Base-by-base conservation (phyloP, 2,797 vertebrate genomes). In the Rhinella marina region DNA sequence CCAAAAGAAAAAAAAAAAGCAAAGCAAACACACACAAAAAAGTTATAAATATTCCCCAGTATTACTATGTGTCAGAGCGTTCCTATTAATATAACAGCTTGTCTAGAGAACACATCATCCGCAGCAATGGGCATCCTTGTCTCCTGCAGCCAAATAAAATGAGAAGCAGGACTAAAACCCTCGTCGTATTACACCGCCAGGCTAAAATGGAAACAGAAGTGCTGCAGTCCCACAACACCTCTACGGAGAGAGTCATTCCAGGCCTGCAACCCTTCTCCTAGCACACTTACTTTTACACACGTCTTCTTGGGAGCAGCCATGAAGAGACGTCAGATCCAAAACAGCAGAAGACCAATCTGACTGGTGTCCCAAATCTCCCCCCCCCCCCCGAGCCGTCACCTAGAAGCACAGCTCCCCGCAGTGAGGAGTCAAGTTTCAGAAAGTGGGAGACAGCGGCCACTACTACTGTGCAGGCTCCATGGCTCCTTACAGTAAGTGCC, bases 261-360 rank as follows among this genome's bases (percentile, higher is more conserved):
- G 50, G 75, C 75, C 75, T 25, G 75, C n/a, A 25, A 14, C 14
- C 70, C 6, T 16, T 77, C 75, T 73, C 70, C 70, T 54, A 54
- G 7, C 23, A 54, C 50, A 25, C 72, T 76, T 62, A 85, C 83
- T 72, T 68, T 57, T 41, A 72, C 52, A 81, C 77, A 76, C 16
- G 14, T 85, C 75, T 85, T 85, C 62, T 68, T 86, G 27, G 48
- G 52, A 27, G 85, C 62, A 59, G 77, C 76, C 85, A 86, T 86
- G 62, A 62, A 62, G 72, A 50, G 56, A 62, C 32, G 84, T 86
- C 41, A 64, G 77, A 79, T 78, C 48, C 61, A 52, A 77, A 82
- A 50, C 13, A 25, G 61, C 41, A 25, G 11, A 61, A 25, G 61
- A 16, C 61, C 25, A 66, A 50, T 64, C 70, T 61, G 41, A 85